Conservation (phyloP, 53 echinoderm and acorn worm species). For the Antedon mediterranea region DNA sequence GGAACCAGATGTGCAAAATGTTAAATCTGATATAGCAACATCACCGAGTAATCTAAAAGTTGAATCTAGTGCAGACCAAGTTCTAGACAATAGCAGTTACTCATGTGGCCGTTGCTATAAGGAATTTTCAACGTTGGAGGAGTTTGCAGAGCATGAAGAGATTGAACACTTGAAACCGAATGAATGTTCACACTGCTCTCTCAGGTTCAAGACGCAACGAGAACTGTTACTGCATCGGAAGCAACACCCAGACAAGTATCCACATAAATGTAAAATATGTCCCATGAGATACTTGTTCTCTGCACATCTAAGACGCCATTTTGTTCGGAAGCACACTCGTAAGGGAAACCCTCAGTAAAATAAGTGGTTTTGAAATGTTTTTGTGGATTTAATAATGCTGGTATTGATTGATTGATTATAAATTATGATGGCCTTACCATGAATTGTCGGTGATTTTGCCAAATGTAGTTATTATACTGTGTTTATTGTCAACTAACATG, state of each 20-base stretch:
- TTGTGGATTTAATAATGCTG: too few species aligned
- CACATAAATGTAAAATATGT: background rate
- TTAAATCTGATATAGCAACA: background rate
- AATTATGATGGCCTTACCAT: too few species aligned
- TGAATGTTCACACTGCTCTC: background rate
- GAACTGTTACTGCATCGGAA: background rate
- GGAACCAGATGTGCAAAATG: background rate
- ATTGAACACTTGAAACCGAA: background rate
- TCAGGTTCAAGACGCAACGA: background rate
- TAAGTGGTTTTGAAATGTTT: too few species aligned
- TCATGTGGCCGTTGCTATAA: background rate
- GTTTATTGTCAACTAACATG: too few species aligned
- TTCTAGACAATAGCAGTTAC: background rate
- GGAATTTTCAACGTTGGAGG: background rate
- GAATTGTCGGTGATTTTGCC: too few species aligned
- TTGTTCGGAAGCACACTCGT: background rate
- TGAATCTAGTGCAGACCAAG: too few species aligned
- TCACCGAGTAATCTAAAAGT: too few species aligned
- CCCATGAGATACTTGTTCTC: background rate
- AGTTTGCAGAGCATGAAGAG: background rate
- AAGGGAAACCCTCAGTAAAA: too few species aligned
- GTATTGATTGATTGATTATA: too few species aligned
- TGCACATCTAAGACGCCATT: background rate
- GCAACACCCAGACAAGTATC: background rate
- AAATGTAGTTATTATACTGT: too few species aligned